Evolutionary conservation across 2,113 vertebrate species (phyloP).

Genomic region (Dolichotis patagonum): DNA sequence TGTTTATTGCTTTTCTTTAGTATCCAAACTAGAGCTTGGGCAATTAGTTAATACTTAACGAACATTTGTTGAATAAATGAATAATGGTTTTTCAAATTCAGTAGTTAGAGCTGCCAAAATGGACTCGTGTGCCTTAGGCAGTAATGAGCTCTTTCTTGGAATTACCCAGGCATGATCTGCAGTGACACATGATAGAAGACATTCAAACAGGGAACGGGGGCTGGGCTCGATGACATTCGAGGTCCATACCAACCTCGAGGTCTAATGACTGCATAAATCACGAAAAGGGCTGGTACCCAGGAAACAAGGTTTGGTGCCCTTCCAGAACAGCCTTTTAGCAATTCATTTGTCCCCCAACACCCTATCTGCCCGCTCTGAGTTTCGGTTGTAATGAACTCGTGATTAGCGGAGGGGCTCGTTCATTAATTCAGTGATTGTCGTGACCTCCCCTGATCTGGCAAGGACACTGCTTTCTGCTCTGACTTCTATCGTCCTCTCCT

Average conservation of each 20-base stretch:
- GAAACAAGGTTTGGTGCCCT: not conserved
- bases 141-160: constrained; percentile 36
- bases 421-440: constrained; percentile 14
- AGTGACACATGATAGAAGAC: constrained; percentile 39
- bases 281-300: not conserved
- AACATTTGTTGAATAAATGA: constrained; percentile 49
- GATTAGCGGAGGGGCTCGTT: not conserved
- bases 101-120: not conserved
- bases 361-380: not conserved
- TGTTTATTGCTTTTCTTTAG: not conserved
- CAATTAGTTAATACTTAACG: not conserved
- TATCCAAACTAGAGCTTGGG: not conserved
- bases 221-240: not conserved
- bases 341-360: constrained; percentile 37
- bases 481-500: constrained; percentile 58
- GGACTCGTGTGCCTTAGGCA: not conserved
- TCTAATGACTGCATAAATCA: constrained; percentile 18
- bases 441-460: constrained; percentile 43
- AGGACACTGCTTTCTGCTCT: constrained; percentile 32
- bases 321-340: constrained; percentile 46
- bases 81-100: constrained; percentile 17
- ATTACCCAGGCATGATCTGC: not conserved
- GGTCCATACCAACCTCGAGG: not conserved
- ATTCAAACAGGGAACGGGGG: not conserved
- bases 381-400: constrained; percentile 44